Conservation (phyloP, 1,140 invertebrate species). For the Trichogramma pretiosum region DNA sequence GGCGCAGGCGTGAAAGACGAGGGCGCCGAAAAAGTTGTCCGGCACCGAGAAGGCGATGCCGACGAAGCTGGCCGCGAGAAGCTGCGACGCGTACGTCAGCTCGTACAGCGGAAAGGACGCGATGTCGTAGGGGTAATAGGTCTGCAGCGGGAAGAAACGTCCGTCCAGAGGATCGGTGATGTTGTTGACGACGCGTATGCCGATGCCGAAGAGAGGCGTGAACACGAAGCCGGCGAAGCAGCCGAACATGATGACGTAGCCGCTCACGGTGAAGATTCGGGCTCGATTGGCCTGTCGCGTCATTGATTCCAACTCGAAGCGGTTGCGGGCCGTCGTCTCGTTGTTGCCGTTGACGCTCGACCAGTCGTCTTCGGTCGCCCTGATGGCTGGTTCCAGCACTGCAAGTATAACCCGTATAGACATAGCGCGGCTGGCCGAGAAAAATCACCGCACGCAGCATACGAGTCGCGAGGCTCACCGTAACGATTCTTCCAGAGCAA, state of each 20-base stretch:
- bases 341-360: neutral
- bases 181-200: constrained; percentile 5
- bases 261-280: constrained; percentile 2
- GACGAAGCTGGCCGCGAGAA: neutral
- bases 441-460: neutral
- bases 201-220: constrained; percentile 3
- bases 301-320: constrained; percentile 4
- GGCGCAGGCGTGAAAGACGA: neutral
- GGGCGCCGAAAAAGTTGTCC: constrained; percentile 8
- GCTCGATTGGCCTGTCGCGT: neutral
- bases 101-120: neutral
- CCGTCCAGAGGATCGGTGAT: constrained; percentile 7
- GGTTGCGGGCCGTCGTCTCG: too few relatives aligned
- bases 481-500: constrained; percentile 4
- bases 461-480: too few relatives aligned
- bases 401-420: neutral
- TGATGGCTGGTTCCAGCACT: neutral
- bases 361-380: neutral
- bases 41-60: neutral
- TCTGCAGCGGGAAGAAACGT: neutral
- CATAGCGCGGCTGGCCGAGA: neutral
- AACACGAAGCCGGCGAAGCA: neutral
- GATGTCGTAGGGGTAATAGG: neutral
- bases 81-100: neutral
- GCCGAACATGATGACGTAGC: neutral